phyloP scores from a whole-genome alignment of 1,140 invertebrate species.

The Danaus plexippus region DNA sequence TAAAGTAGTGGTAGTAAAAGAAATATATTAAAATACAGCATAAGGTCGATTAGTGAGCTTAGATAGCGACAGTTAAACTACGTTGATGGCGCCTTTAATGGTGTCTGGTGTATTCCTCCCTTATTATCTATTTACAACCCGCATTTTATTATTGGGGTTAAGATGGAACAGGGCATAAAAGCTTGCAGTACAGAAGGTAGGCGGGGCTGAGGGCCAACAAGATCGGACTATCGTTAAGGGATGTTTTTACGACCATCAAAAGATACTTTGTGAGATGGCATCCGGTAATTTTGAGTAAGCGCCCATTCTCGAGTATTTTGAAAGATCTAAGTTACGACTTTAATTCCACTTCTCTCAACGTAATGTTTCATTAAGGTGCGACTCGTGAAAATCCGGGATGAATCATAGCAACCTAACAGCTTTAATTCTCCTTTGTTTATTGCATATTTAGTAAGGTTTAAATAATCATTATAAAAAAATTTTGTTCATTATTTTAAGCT shows the following conservation, averaged over 20 bases:
- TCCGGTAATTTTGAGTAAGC: conserved; percentile 49
- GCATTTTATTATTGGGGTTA: conserved; percentile 72
- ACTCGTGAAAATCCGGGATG: too few species aligned
- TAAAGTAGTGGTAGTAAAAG: conserved; percentile 19
- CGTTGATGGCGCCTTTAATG: conserved; percentile 60
- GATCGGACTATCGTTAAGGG: conserved; percentile 62
- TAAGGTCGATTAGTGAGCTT: conserved; percentile 54
- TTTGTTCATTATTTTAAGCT: too few species aligned
- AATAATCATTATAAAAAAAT: too few species aligned
- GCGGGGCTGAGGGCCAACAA: conserved; percentile 44
- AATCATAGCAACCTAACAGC: too few species aligned
- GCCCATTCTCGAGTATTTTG: conserved; percentile 43
- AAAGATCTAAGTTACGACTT: conserved; percentile 32
- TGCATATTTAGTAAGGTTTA: too few species aligned
- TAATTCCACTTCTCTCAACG: conserved; percentile 33
- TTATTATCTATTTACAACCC: conserved; percentile 71
- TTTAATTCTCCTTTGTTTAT: too few species aligned
- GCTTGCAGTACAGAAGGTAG: conserved; percentile 45
- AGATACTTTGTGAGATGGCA: conserved; percentile 65
- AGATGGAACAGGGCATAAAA: conserved; percentile 60
- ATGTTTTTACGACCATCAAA: conserved; percentile 69
- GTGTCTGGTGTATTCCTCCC: conserved; percentile 57
- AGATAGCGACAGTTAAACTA: conserved; percentile 57
- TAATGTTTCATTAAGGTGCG: conserved; percentile 16
- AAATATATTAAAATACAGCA: conserved; percentile 52